Evolutionary conservation across 2,113 vertebrate genomes (phyloP).

Genomic region (Hippocampus mohnikei): DNA sequence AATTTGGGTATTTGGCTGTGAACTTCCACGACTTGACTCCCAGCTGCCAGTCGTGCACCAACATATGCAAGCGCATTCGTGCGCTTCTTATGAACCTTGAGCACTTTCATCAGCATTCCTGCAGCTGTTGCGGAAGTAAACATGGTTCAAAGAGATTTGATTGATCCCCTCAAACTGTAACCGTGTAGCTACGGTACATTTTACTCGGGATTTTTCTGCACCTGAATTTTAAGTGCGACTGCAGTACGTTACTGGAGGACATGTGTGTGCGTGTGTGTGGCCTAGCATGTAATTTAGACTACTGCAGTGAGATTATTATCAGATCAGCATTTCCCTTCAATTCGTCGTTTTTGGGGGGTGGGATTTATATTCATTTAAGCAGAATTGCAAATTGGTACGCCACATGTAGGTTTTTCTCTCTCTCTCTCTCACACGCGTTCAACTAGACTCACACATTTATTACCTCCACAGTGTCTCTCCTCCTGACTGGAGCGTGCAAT

Average conservation of each 20-base stretch:
- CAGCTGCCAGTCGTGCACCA: neutral
- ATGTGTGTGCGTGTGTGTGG: neutral
- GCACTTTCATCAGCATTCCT: constrained; percentile 17
- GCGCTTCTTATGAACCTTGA: constrained; percentile 1
- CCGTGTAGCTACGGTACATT: constrained; percentile 10
- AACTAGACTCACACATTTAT: constrained; percentile 47
- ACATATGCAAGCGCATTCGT: neutral
- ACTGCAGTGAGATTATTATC: constrained; percentile 4
- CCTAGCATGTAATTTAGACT: neutral
- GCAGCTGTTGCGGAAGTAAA: neutral
- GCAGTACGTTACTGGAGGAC: neutral
- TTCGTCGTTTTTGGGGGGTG: constrained; percentile 9
- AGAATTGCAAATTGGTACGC: constrained; percentile 1
- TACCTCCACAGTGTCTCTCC: constrained; percentile 91
- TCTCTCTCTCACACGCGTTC: neutral
- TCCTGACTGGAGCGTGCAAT: constrained; percentile 89
- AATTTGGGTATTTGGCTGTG: neutral
- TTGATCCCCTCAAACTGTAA: constrained; percentile 20
- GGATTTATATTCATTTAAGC: constrained; percentile 10
- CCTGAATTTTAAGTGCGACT: neutral
- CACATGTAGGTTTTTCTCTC: neutral
- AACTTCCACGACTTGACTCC: neutral
- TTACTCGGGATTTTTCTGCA: neutral
- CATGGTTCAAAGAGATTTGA: constrained; percentile 12
- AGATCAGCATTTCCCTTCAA: constrained; percentile 3